Evolutionary conservation across 2,797 vertebrate genomes (phyloP).

Genomic region (Poecilia velifera): DNA sequence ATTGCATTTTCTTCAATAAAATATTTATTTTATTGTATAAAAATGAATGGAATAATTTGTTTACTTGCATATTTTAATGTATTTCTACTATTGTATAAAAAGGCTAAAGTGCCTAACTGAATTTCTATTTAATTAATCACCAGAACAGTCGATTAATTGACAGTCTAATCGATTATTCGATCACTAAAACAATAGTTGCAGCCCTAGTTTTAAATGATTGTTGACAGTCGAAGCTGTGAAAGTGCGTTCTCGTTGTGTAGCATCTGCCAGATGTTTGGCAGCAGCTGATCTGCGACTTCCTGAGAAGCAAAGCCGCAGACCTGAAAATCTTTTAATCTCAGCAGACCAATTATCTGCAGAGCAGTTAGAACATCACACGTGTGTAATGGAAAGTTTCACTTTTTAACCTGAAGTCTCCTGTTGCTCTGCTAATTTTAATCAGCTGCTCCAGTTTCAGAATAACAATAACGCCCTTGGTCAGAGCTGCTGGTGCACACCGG

Average conservation of each 20-base stretch:
- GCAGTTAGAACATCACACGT: background rate
- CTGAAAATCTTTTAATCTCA: constrained; percentile 3
- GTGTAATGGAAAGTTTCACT: constrained; percentile 10
- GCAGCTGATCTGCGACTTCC: background rate
- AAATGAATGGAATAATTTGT: too few species aligned
- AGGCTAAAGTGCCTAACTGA: too few species aligned
- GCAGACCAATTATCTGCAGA: constrained; percentile 9
- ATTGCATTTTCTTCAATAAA: too few species aligned
- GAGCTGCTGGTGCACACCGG: constrained; percentile 40
- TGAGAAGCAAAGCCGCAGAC: background rate
- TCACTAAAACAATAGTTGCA: too few species aligned
- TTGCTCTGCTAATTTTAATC: constrained; percentile 13
- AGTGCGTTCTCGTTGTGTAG: background rate
- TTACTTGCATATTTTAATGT: too few species aligned
- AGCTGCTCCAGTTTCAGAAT: constrained; percentile 39
- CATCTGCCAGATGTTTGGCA: background rate
- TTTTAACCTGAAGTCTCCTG: constrained; percentile 6
- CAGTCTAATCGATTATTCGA: too few species aligned
- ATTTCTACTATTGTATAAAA: too few species aligned
- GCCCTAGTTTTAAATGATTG: too few species aligned
- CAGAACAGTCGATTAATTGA: too few species aligned
- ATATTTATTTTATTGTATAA: too few species aligned
- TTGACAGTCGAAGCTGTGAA: background rate
- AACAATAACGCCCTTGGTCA: constrained; percentile 39
- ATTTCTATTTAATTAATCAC: too few species aligned